Base-by-base conservation (phyloP, 2,888 invertebrate species). In the Bhutanitis thaidina region DNA sequence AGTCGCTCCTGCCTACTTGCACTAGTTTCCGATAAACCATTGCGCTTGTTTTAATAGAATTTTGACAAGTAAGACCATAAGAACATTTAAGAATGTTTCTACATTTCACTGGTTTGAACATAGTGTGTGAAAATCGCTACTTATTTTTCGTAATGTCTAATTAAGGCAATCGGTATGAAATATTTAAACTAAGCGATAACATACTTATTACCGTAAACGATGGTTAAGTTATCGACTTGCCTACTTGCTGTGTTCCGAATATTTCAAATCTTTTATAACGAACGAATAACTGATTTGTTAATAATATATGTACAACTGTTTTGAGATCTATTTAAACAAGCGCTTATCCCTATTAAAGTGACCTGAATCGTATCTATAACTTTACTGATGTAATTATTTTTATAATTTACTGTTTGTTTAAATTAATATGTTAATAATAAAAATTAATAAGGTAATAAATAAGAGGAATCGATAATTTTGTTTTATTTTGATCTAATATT, bases 381-480 rank as follows among this genome's bases (percentile, higher is more conserved):
- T 44, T 45, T 27, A 4, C 27, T 72, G 64, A 61, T 65, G 61
- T 73, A 65, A 74, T 69, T 70, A 65, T 67, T 59, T 58, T 64
- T 66, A 62, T 59, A 64, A 62, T 61, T 58, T 71, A 65, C 50
- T 64, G 63, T 73, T 71, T 77, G 72, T 79, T 73, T 69, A 43
- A 55, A 55, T 69, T 27, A 49, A 68, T 62, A 55, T 80, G 81
- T 85, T 86, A 82, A 77, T 74, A 63, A 74, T n/a, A n/a, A n/a
- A n/a, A n/a, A n/a, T n/a, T n/a, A n/a, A n/a, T 85, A 71, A 74
- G 82, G 79, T 84, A 87, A 86, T 87, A 86, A 86, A 88, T 79
- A 77, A 80, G 84, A 81, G 87, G 86, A 84, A 86, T 83, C 77
- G 35, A 61, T 44, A 30, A 47, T 46, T 27, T 43, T 12, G 43